Base-by-base conservation (phyloP, 2,888 invertebrate species). In the Drosophila quinaria region DNA sequence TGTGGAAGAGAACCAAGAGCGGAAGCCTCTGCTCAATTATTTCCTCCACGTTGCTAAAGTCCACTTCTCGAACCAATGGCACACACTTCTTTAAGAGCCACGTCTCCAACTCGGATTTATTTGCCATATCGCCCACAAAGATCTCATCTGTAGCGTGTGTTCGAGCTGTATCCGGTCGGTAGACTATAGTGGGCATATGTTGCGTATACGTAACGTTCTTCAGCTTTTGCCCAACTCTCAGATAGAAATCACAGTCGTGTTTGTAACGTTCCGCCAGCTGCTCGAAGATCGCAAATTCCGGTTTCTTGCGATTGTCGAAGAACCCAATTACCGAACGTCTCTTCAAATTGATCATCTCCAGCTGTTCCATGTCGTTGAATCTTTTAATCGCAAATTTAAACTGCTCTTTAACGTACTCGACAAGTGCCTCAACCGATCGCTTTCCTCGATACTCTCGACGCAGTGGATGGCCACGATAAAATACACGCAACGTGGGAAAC, bases 21-120 rank as follows among this genome's bases (percentile, higher is more conserved):
- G 82, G 82, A 10, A 65, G 11, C 5, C 69, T 11, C 44, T 81
- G 39, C 31, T 82, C 82, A 10, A 82, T 82, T 5, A 82, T 46
- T 52, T 87, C 87, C 72, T 87, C 82, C 42, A 84, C 84, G 41
- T 80, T 83, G 3, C 6, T 22, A 5, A 84, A 82, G 25, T 84
- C 37, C 10, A 82, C 67, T 11, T 73, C 76, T 2, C 63, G 58
- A 25, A 82, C 82, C 11, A 82, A 22, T 0, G 82, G 82, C 13
- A 84, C 13, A 51, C 82, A 82, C 4, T 70, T 72, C 29, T 49
- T 37, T 0, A 47, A 4, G 0, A 83, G 13, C 87, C 87, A 82
- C 0, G 37, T 0, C 49, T 78, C 64, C n/a, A 82, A 15, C 3
- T 52, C 37, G 0, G 13, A 5, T 4, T n/a, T 5, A 2, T 64